These are phyloP conservation scores for Cololabis saira DNA, from an alignment of 2,113 vertebrate genomes.

Conservation along the genomic window DNA sequence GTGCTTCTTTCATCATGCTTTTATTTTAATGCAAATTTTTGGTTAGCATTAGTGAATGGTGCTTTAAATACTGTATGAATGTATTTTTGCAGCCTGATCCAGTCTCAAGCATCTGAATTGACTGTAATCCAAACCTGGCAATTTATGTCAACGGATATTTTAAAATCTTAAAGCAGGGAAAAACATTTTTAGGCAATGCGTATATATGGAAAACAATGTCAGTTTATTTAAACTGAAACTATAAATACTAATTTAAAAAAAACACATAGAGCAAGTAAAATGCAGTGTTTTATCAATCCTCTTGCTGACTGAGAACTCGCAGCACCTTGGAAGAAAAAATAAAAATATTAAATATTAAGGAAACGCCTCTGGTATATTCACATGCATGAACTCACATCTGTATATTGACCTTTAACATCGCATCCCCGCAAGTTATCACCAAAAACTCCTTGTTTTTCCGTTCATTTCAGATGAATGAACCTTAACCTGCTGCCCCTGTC, in stretches of 20 bases:
- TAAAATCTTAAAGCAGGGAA: not conserved
- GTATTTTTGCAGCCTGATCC: conserved; percentile 7
- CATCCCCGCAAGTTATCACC: conserved; percentile 25
- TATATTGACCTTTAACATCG: conserved; percentile 25
- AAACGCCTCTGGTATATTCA: conserved; percentile 22
- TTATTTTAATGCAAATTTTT: conserved; percentile 25
- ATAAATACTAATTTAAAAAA: conserved; percentile 6
- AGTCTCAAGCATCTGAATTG: not conserved
- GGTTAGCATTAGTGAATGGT: conserved; percentile 2
- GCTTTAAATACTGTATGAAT: conserved; percentile 9
- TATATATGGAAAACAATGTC: not conserved
- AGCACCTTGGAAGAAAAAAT: not conserved
- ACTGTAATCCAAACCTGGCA: not conserved
- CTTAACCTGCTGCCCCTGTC: conserved; percentile 3
- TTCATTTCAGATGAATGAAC: conserved; percentile 15
- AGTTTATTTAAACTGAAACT: conserved; percentile 16
- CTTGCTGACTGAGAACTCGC: conserved; percentile 1
- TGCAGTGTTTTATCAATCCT: not conserved
- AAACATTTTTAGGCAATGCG: conserved; percentile 6
- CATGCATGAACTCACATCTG: conserved; percentile 46
- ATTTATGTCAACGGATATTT: not conserved
- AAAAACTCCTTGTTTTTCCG: conserved; percentile 24
- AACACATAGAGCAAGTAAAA: not conserved
- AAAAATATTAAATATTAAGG: conserved; percentile 13
- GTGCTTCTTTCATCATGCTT: conserved; percentile 3